These are phyloP conservation scores for Patella caerulea DNA, from an alignment of 2,888 invertebrate species.

Conservation along the genomic window DNA sequence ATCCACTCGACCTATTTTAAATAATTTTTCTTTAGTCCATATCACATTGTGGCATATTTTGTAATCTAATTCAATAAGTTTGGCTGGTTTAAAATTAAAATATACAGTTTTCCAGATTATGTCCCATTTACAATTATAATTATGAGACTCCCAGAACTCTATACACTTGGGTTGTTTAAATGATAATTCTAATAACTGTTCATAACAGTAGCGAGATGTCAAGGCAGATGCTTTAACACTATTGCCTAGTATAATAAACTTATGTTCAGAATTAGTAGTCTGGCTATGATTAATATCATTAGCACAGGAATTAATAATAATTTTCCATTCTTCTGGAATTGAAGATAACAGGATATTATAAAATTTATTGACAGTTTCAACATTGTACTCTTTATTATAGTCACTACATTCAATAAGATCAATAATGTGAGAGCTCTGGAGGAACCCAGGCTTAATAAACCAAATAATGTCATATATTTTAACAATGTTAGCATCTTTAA, in stretches of 20 bases:
- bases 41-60: not conserved
- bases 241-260: not conserved
- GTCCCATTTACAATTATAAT: not conserved
- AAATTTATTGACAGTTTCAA: not conserved
- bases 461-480: constrained; percentile 7
- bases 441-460: not conserved
- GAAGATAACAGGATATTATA: not conserved
- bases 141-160: not conserved
- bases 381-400: not conserved
- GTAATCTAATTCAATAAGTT: not conserved
- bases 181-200: not conserved
- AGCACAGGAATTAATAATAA: not conserved
- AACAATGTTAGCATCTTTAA: not conserved
- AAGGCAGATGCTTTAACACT: no score
- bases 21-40: not conserved
- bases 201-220: not conserved
- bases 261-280: no score
- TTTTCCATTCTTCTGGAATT: not conserved
- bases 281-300: no score
- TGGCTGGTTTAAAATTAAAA: not conserved
- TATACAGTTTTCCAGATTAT: not conserved
- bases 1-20: not conserved
- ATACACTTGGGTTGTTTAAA: not conserved
- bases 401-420: not conserved
- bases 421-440: not conserved